Percentiles rank a stretch among this genome's conserved stretches.
phyloP scores from a whole-genome alignment of 1,140 invertebrate species.

The Drosophila dunni region DNA sequence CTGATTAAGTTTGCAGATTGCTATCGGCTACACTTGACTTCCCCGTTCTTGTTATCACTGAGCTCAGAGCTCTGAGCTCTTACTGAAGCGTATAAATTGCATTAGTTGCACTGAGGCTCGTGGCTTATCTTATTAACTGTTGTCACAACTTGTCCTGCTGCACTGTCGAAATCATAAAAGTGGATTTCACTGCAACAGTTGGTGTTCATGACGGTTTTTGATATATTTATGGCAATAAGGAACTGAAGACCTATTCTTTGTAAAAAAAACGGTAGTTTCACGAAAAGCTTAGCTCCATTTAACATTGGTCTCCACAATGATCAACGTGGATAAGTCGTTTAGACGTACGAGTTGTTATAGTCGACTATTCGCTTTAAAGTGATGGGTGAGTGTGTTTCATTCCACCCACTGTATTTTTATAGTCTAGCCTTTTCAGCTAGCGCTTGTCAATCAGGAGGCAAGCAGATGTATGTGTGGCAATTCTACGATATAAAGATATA shows the following conservation, averaged over 20 bases:
- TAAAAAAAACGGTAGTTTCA: too few species aligned
- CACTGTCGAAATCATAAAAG: background rate
- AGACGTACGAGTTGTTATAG: too few species aligned
- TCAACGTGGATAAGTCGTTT: too few species aligned
- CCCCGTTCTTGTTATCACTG: conserved; percentile 9
- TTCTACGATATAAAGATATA: too few species aligned
- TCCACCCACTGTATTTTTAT: background rate
- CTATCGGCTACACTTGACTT: conserved; percentile 44
- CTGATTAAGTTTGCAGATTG: conserved; percentile 72
- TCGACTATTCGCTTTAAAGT: too few species aligned
- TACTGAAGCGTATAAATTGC: conserved; percentile 57
- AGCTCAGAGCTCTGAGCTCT: background rate
- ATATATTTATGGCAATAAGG: background rate
- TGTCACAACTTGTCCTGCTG: conserved; percentile 12
- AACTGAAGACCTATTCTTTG: too few species aligned
- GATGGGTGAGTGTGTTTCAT: too few species aligned
- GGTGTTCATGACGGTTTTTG: background rate
- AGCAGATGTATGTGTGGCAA: background rate
- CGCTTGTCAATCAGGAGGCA: background rate
- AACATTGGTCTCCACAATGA: too few species aligned
- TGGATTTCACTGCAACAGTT: background rate
- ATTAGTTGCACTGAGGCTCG: conserved; percentile 52
- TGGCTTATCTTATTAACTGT: conserved; percentile 65
- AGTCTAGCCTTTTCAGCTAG: background rate
- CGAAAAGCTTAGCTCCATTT: too few species aligned